These are phyloP conservation scores for Macropus fuliginosus DNA, from an alignment of 2,797 vertebrate species.

Conservation along the genomic window DNA sequence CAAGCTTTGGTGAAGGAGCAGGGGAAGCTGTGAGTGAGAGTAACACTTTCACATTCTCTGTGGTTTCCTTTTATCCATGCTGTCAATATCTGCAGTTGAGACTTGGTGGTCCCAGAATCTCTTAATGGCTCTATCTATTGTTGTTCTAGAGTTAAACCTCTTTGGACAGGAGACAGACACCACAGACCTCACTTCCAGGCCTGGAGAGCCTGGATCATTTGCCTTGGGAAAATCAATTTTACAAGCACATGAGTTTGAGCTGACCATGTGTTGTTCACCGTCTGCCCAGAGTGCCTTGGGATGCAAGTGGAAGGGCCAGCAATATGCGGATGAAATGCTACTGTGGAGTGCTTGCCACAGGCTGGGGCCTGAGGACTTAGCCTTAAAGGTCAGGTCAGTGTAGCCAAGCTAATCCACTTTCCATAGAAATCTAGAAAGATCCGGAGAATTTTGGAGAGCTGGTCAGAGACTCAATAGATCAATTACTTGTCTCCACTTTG, in stretches of 20 bases:
- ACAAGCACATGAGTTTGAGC: not conserved
- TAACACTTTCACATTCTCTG: not conserved
- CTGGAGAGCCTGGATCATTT: constrained; percentile 12
- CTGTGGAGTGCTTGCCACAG: not conserved
- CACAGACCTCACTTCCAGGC: not conserved
- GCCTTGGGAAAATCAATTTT: constrained; percentile 20
- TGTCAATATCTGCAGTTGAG: not conserved
- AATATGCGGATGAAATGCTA: constrained; percentile 21
- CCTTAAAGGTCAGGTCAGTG: not conserved
- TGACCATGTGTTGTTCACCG: not conserved
- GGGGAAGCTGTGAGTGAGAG: not conserved
- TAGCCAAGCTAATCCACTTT: not conserved
- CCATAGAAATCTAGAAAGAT: not conserved
- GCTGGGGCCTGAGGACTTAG: not conserved
- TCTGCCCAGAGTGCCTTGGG: constrained; percentile 16
- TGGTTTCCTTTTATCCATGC: not conserved
- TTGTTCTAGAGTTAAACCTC: not conserved
- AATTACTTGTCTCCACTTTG: not conserved
- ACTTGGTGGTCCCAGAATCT: not conserved
- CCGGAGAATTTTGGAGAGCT: not conserved
- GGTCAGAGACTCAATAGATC: not conserved
- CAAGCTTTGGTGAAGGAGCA: not conserved
- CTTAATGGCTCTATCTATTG: not conserved
- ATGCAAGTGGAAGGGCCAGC: not conserved
- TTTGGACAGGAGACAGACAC: not conserved